Base-by-base conservation (phyloP, 1,140 invertebrate genomes). In the Sycophila sp. region DNA sequence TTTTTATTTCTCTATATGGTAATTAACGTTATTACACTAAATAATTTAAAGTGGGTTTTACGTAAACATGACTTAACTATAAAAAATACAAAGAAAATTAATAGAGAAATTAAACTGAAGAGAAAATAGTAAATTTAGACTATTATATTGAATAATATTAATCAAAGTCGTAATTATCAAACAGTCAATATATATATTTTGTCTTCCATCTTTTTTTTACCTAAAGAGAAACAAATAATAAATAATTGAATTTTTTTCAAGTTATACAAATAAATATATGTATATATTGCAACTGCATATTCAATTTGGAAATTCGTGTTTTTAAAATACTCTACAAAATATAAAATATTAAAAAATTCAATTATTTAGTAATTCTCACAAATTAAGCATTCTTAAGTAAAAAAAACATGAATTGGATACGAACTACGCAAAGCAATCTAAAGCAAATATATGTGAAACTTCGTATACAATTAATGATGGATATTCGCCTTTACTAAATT, bases 41-140 rank as follows among this genome's bases (percentile, higher is more conserved):
- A 78, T 80, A 79, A 78, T 76, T 81, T 78, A 79, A 74, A 65
- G 68, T 64, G 19, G 5, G 26, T 2, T 51, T 51, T n/a, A 51
- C 32, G 49, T 62, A n/a, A 55, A 69, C 24, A 42, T 62, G 26
- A 53, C 32, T 69, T 62, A 63, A 45, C 40, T 45, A 62, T 19
- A n/a, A 47, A 34, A 62, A 47, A 58, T 63, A 45, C 15, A 64
- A 64, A 53, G 13, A 55, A 53, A 42, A 62, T 40, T 53, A 69
- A 69, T 3, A 63, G 56, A 24, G 42, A 30, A 30, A 28, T 53
- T 19, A 58, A 45, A 63, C 42, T 67, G 1, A 38, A 58, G 59
- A 28, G 34, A 49, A 49, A 10, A 56, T 22, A 19, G 15, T n/a
- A n/a, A n/a, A n/a, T n/a, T n/a, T n/a, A n/a, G n/a, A n/a, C n/a